A percentile compares a stretch with the other conserved stretches of the same genome.
phyloP scores from a whole-genome alignment of 1,140 invertebrate species.

The Ladona fulva region DNA sequence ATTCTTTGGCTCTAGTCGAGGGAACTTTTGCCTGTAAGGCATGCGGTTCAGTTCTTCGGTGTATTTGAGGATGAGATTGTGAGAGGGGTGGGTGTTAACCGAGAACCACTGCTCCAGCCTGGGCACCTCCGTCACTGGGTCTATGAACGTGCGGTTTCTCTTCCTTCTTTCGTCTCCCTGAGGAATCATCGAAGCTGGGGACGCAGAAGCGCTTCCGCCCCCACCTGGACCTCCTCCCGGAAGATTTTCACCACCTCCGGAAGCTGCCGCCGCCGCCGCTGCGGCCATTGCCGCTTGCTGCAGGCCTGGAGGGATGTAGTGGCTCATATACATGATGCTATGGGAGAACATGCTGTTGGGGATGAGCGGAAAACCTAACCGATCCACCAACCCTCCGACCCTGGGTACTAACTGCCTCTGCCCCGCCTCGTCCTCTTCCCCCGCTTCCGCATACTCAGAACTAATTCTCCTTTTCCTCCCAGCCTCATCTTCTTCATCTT shows the following conservation, averaged over 20 bases:
- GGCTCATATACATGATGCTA: conserved; percentile 85
- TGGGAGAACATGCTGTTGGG: conserved; percentile 77
- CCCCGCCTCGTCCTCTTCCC: conserved; percentile 35
- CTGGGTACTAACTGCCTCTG: conserved; percentile 28
- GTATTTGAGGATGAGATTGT: conserved; percentile 90
- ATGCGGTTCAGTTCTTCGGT: conserved; percentile 92
- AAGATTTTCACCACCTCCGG: conserved; percentile 29
- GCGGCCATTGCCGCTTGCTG: conserved; percentile 16
- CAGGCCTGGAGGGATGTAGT: conserved; percentile 55
- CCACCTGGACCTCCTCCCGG: conserved; percentile 40
- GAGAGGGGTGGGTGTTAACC: conserved; percentile 94
- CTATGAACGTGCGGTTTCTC: conserved; percentile 96
- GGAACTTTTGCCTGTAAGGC: conserved; percentile 93
- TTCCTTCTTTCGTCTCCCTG: conserved; percentile 75
- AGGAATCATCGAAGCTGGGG: conserved; percentile 30
- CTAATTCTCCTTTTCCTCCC: conserved; percentile 39
- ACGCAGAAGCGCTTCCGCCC: conserved; percentile 45
- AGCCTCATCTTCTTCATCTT: conserved; percentile 23
- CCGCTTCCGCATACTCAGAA: conserved; percentile 32
- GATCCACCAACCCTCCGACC: conserved; percentile 41
- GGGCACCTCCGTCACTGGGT: conserved; percentile 95
- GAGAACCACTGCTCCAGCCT: conserved; percentile 93
- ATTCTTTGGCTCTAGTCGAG: conserved; percentile 91
- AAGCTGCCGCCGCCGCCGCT: conserved; percentile 14
- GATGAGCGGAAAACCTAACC: conserved; percentile 61